A percentile compares a stretch with the other conserved stretches of the same genome.
phyloP scores from a whole-genome alignment of 2,797 vertebrate species.

The Pseudochirops corinnae region DNA sequence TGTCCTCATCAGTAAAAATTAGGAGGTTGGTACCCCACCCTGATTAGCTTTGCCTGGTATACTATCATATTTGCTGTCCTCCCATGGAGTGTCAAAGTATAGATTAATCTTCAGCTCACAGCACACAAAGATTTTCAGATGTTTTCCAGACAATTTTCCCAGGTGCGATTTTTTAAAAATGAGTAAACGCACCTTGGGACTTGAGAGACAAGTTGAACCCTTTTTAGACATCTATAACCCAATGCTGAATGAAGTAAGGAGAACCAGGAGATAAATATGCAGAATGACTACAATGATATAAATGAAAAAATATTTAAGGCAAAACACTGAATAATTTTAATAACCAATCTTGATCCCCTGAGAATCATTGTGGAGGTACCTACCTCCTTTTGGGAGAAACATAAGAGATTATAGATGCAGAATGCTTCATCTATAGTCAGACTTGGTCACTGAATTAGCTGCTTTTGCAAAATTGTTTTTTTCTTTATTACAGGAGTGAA shows the following conservation, averaged over 20 bases:
- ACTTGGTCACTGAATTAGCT: not conserved
- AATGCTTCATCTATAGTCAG: not conserved
- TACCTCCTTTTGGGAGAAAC: not conserved
- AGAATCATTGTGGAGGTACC: not conserved
- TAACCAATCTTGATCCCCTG: not conserved
- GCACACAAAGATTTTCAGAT: not conserved
- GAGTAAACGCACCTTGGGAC: not conserved
- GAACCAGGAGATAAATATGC: not conserved
- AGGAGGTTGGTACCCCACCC: not conserved
- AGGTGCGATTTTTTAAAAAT: not conserved
- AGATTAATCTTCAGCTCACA: not conserved
- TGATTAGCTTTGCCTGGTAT: not conserved
- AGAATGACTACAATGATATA: not conserved
- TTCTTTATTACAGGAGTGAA: not conserved
- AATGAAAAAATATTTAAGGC: not conserved
- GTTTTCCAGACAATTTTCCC: not conserved
- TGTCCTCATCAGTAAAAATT: not conserved
- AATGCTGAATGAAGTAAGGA: not conserved
- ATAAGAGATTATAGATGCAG: not conserved
- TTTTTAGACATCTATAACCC: not conserved
- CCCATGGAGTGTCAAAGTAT: not conserved
- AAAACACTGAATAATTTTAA: not conserved
- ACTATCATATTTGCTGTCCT: not conserved
- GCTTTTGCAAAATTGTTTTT: not conserved
- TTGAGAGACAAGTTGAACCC: not conserved